These are phyloP conservation scores for Eudorcas thomsonii DNA, from an alignment of 2,113 vertebrate species.

Conservation along the genomic window DNA sequence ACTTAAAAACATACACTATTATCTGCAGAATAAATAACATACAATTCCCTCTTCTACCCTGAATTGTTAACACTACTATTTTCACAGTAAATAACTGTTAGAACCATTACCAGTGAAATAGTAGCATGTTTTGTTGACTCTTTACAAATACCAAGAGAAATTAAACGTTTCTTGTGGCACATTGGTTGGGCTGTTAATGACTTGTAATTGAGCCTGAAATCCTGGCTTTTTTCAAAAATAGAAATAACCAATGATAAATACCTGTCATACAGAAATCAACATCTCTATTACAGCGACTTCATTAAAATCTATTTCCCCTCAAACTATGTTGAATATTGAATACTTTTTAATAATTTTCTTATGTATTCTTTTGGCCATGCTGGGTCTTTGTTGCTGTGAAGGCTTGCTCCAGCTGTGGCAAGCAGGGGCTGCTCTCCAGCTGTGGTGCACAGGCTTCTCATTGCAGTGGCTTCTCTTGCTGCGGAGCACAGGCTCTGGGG, in stretches of 20 bases:
- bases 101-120: neutral
- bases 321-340: neutral
- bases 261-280: neutral
- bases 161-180: neutral
- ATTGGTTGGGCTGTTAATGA: neutral
- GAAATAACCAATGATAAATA: slow-evolving; percentile 33
- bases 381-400: neutral
- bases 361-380: neutral
- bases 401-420: neutral
- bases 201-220: neutral
- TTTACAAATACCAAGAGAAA: slow-evolving; percentile 48
- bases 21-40: slow-evolving; percentile 22
- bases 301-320: slow-evolving; percentile 30
- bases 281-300: neutral
- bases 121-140: slow-evolving; percentile 36
- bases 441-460: neutral
- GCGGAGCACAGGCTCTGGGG: neutral
- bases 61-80: slow-evolving; percentile 40
- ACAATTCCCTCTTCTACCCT: slow-evolving; percentile 34
- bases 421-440: neutral
- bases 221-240: slow-evolving; percentile 16
- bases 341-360: neutral
- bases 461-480: neutral
- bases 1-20: slow-evolving; percentile 13
- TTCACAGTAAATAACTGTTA: slow-evolving; percentile 63